Base-by-base conservation (phyloP, 92 coral and sea anemone species). In the Paragorgia papillata region DNA sequence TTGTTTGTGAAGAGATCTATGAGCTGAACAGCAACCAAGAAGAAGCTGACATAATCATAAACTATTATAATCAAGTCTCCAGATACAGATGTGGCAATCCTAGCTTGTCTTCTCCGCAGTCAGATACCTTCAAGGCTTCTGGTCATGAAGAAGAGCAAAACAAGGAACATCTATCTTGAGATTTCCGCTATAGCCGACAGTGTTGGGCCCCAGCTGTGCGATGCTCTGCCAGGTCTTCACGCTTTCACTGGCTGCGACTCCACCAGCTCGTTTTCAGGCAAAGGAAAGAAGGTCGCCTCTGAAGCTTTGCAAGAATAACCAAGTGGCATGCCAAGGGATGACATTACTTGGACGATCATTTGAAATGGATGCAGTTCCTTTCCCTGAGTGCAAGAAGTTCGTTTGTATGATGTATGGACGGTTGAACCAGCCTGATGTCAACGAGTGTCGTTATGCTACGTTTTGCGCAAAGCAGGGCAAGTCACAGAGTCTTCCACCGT, bases 401-500 rank as follows among this genome's bases (percentile, higher is more conserved):
- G 48, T 33, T 19, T 63, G 70, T 34, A 12, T 33, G 20, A 3
- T 63, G 20, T 63, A 34, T 19, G 21, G 44, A 15, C 46, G 20
- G 13, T 19, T 19, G 21, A 34, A 14, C 20, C 19, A 44, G 10
- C 18, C 56, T 13, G 48, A 75, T 19, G 86, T 81, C 27, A 75
- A 82, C 78, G 74, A 85, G 18, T 66, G 69, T 24, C 75, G 89
- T 20, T 81, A 80, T 27, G 59, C 54, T 27, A 78, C 80, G 21
- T 85, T 85, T 41, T 83, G 83, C 57, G 51, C 75, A 0, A 81
- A 53, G 34, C 50, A 32, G 21, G 89, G 85, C 9, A 75, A 81
- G 50, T 62, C 70, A 25, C 79, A 84, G 34, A 80, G 69, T 22
- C 80, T 79, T 26, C 88, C 88, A 3, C 80, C 82, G 18, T 80